Evolutionary conservation across 2,113 vertebrate species (phyloP).

Genomic region (Dolichotis patagonum): DNA sequence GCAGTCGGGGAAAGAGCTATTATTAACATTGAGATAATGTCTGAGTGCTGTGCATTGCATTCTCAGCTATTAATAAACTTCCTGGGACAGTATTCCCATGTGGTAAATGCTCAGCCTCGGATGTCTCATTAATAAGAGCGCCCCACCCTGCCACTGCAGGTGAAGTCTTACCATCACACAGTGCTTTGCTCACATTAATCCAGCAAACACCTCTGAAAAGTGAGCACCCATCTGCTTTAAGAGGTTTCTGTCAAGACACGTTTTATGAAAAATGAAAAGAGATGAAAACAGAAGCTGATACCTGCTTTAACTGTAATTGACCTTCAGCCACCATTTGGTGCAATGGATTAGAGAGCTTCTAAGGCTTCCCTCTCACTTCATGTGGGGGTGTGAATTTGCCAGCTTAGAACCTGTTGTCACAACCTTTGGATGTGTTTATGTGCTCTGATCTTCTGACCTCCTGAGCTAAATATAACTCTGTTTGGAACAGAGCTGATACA

Average conservation of each 20-base stretch:
- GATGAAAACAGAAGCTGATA: conserved; percentile 29
- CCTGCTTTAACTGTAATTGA: neutral
- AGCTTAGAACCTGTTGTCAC: neutral
- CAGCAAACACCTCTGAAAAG: conserved; percentile 27
- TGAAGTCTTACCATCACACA: neutral
- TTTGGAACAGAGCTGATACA: neutral
- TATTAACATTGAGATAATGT: conserved; percentile 50
- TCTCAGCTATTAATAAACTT: conserved; percentile 34
- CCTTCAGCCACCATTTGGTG: conserved; percentile 4
- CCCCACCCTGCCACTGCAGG: neutral
- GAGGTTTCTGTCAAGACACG: conserved; percentile 20
- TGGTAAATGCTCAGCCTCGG: neutral
- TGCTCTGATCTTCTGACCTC: conserved; percentile 16
- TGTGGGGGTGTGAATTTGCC: neutral
- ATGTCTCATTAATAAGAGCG: conserved; percentile 46
- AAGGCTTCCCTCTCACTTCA: neutral
- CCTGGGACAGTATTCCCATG: neutral
- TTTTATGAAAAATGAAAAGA: conserved; percentile 57
- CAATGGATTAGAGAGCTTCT: neutral
- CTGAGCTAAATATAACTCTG: conserved; percentile 55
- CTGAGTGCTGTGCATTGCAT: neutral
- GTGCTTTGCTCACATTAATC: neutral
- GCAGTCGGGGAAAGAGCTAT: neutral
- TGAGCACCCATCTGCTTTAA: conserved; percentile 15
- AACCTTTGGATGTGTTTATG: neutral